Conservation (phyloP, 2,888 invertebrate species). For the Ectobius pallidus region DNA sequence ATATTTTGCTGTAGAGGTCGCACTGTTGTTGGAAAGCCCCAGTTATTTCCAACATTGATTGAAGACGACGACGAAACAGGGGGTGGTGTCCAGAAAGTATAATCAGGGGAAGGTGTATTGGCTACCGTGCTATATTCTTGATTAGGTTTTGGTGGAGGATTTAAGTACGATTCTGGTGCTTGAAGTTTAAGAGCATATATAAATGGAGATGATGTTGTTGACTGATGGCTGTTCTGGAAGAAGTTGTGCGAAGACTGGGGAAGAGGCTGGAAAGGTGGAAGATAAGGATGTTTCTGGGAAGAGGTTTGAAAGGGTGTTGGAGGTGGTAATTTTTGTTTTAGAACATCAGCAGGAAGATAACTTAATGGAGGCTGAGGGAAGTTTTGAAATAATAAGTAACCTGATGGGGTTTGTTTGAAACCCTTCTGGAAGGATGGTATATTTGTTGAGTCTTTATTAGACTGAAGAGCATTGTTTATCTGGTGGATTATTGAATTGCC, state of each 20-base stretch:
- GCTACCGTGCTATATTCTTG: constrained; percentile 19
- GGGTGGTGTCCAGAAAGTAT: constrained; percentile 21
- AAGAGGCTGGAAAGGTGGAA: constrained; percentile 8
- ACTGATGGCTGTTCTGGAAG: too few relatives aligned
- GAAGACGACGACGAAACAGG: neutral
- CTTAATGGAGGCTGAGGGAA: constrained; percentile 11
- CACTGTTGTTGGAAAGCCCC: constrained; percentile 19
- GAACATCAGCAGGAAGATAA: neutral
- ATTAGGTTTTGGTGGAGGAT: constrained; percentile 8
- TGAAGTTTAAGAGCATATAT: neutral
- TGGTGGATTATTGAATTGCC: constrained; percentile 39
- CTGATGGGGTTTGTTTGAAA: constrained; percentile 9
- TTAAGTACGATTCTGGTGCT: constrained; percentile 31
- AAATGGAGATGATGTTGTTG: constrained; percentile 22
- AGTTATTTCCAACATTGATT: neutral
- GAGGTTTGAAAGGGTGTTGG: constrained; percentile 20
- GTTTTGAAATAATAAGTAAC: constrained; percentile 29
- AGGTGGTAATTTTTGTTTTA: constrained; percentile 20
- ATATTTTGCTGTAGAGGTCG: too few relatives aligned
- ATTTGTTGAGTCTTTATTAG: neutral
- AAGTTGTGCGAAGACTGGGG: neutral
- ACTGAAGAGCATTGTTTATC: constrained; percentile 34
- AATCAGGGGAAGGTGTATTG: neutral
- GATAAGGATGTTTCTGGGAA: constrained; percentile 28
- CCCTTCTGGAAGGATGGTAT: neutral